These are phyloP conservation scores for Clytia hemisphaerica DNA, from an alignment of 30 jellyfish, hydroid and myxozoan genomes.

Conservation along the genomic window DNA sequence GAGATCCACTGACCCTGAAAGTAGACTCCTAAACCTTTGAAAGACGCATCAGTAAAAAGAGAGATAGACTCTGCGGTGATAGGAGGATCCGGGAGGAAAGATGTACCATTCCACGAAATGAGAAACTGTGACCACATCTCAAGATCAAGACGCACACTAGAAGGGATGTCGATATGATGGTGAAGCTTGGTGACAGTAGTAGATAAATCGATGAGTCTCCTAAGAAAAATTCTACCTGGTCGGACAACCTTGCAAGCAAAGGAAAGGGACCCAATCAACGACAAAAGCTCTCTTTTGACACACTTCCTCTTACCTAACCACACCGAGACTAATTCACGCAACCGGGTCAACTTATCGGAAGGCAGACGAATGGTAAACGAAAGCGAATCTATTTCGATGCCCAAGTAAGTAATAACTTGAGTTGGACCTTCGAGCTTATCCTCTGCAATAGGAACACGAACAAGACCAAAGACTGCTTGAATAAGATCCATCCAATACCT, in stretches of 20 bases:
- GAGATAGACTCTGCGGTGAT: too few species aligned
- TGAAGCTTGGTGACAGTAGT: too few species aligned
- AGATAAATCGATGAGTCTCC: too few species aligned
- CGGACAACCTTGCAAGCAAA: slow-evolving; percentile 19
- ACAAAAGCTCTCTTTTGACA: slow-evolving; percentile 24
- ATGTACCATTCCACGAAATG: too few species aligned
- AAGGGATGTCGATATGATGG: too few species aligned
- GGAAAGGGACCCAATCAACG: slow-evolving; percentile 19
- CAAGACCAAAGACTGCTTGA: neutral
- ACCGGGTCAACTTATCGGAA: neutral
- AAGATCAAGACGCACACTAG: too few species aligned
- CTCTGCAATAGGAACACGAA: slow-evolving; percentile 28
- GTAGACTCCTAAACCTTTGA: too few species aligned
- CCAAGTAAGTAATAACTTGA: neutral
- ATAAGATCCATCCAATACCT: neutral
- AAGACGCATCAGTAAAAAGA: too few species aligned
- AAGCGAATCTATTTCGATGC: slow-evolving; percentile 1
- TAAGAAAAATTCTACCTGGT: too few species aligned
- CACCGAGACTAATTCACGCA: neutral
- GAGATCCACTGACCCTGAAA: too few species aligned
- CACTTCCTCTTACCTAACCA: neutral
- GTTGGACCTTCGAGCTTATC: neutral
- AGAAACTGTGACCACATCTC: too few species aligned
- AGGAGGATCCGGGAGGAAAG: too few species aligned
- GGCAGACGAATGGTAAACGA: neutral